Percentiles rank a stretch among this genome's conserved stretches.
phyloP scores from a whole-genome alignment of 2,797 vertebrate species.

The Chiroxiphia lanceolata region DNA sequence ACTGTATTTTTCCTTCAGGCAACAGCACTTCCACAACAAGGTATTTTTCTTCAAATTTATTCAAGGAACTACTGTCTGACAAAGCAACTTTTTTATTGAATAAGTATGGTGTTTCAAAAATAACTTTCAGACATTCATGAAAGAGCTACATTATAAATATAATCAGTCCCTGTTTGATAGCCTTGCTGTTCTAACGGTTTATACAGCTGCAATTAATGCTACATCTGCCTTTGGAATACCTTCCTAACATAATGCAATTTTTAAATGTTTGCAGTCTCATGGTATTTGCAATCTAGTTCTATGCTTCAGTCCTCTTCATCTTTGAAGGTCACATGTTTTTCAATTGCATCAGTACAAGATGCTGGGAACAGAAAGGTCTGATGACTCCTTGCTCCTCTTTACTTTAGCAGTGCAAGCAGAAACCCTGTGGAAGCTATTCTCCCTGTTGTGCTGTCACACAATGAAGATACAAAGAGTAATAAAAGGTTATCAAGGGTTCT shows the following conservation, averaged over 20 bases:
- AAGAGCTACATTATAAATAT: slow-evolving; percentile 11
- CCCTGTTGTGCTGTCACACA: neutral
- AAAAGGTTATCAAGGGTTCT: neutral
- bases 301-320: neutral
- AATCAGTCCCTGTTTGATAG: neutral
- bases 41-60: slow-evolving; percentile 12
- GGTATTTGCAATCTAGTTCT: neutral
- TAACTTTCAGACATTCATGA: neutral
- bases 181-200: neutral
- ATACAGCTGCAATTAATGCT: neutral
- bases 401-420: neutral
- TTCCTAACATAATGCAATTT: neutral
- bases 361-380: neutral
- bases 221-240: neutral
- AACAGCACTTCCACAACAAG: neutral
- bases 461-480: neutral
- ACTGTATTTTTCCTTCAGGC: neutral
- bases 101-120: slow-evolving; percentile 8
- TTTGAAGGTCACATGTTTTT: neutral
- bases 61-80: neutral
- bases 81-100: neutral
- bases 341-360: neutral
- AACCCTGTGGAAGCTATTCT: neutral
- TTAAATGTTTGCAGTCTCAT: neutral
- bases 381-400: neutral